These are phyloP conservation scores for Aphidius gifuensis DNA, from an alignment of 1,140 invertebrate genomes.

Conservation along the genomic window DNA sequence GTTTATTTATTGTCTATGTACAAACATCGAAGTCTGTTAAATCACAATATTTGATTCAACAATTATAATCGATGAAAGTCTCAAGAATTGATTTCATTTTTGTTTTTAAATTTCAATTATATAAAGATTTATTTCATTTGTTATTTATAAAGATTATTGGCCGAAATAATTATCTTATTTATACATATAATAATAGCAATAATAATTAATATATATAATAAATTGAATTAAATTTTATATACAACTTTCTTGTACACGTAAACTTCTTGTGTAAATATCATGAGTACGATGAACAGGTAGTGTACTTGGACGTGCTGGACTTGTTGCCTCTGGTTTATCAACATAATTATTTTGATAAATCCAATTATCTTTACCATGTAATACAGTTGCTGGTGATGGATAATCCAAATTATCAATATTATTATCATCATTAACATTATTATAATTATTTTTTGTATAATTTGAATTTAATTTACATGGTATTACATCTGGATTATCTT, in stretches of 20 bases:
- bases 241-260: slow-evolving; percentile 47
- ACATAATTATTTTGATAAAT: slow-evolving; percentile 38
- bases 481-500: slow-evolving; percentile 45
- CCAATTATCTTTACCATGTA: slow-evolving; percentile 31
- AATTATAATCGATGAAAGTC: slow-evolving; percentile 1
- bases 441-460: slow-evolving; percentile 29
- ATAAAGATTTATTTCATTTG: too few relatives aligned
- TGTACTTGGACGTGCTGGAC: slow-evolving; percentile 39
- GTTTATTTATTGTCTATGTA: slow-evolving; percentile 42
- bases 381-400: slow-evolving; percentile 25
- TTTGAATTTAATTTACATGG: slow-evolving; percentile 36
- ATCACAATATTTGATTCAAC: slow-evolving; percentile 3
- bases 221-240: slow-evolving; percentile 34
- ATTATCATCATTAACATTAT: slow-evolving; percentile 34
- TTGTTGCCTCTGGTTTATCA: slow-evolving; percentile 27
- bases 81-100: not conserved
- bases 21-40: slow-evolving; percentile 36
- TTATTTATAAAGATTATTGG: too few relatives aligned
- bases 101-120: not conserved
- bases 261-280: slow-evolving; percentile 47
- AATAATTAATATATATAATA: not conserved
- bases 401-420: slow-evolving; percentile 27
- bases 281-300: slow-evolving; percentile 42
- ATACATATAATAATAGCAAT: slow-evolving; percentile 1
- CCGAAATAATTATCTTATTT: too few relatives aligned